Percentiles rank a stretch among this genome's conserved stretches.
Evolutionary conservation across 2,797 vertebrate genomes (phyloP).

Genomic region (Alauda arvensis): DNA sequence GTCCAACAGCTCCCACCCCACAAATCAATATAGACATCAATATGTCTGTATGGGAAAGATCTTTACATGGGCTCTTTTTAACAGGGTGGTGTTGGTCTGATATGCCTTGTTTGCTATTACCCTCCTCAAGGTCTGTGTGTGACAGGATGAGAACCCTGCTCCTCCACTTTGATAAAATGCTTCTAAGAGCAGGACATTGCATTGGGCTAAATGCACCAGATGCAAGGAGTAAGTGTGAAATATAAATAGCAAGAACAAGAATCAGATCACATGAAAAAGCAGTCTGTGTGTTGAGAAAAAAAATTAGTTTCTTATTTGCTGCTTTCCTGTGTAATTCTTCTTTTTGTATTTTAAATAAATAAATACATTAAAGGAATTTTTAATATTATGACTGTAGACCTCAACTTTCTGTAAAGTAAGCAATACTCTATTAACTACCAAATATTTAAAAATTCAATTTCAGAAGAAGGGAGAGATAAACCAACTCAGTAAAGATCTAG

Average conservation of each 20-base stretch:
- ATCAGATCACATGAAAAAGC: background rate
- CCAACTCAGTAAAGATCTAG: background rate
- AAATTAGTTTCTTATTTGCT: background rate
- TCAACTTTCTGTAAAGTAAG: background rate
- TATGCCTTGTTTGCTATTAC: rapidly evolving
- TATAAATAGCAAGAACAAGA: background rate
- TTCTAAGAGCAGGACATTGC: background rate
- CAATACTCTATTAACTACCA: background rate
- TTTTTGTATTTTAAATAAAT: background rate
- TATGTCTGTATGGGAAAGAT: background rate
- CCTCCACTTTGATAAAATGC: background rate
- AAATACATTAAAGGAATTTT: background rate
- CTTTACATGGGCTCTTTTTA: background rate
- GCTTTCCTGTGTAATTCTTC: background rate
- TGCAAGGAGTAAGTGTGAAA: background rate
- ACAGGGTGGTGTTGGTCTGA: background rate
- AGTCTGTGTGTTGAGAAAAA: background rate
- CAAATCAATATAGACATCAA: background rate
- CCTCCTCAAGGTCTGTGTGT: background rate
- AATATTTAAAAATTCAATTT: background rate
- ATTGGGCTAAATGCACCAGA: background rate
- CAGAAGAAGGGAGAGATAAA: background rate
- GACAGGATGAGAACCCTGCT: background rate
- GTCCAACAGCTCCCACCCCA: background rate
- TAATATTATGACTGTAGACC: rapidly evolving